These are phyloP conservation scores for Altica lythri DNA, from an alignment of 2,888 invertebrate species.

Conservation along the genomic window DNA sequence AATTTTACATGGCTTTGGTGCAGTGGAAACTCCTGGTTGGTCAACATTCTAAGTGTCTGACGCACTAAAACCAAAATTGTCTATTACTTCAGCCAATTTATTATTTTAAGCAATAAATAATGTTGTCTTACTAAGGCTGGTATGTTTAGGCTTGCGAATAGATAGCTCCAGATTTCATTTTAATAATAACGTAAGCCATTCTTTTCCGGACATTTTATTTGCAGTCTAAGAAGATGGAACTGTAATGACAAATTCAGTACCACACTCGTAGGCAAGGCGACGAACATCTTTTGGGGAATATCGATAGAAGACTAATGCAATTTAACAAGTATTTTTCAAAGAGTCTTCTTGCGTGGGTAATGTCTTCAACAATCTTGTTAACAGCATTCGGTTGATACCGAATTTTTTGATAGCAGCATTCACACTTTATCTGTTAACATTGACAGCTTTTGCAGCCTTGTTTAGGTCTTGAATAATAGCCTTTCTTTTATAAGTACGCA, in stretches of 20 bases:
- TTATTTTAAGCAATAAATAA: constrained; percentile 26
- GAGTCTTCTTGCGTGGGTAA: too few relatives aligned
- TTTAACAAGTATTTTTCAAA: too few relatives aligned
- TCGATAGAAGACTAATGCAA: constrained; percentile 6
- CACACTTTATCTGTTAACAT: too few relatives aligned
- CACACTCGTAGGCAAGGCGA: constrained; percentile 14
- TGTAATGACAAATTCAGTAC: too few relatives aligned
- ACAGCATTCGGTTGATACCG: too few relatives aligned
- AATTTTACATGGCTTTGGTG: constrained; percentile 8
- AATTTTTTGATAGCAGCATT: too few relatives aligned
- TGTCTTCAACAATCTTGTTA: too few relatives aligned
- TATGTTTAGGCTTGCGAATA: constrained; percentile 19
- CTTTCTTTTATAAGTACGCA: too few relatives aligned
- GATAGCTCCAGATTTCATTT: constrained; percentile 20
- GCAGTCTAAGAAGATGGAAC: constrained; percentile 22
- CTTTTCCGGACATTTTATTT: constrained; percentile 28
- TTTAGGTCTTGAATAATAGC: too few relatives aligned
- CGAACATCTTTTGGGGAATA: constrained; percentile 23
- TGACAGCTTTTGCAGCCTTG: too few relatives aligned
- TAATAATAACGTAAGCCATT: constrained; percentile 28
- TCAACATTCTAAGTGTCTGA: constrained; percentile 3
- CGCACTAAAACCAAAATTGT: constrained; percentile 6
- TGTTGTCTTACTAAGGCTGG: constrained; percentile 31
- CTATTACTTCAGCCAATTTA: constrained; percentile 12
- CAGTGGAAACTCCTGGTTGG: background rate